Evolutionary conservation across 2,888 invertebrate genomes (phyloP), one percentile per base, ranked within the genome.

Genomic region (Habroteleia sp.): DNA sequence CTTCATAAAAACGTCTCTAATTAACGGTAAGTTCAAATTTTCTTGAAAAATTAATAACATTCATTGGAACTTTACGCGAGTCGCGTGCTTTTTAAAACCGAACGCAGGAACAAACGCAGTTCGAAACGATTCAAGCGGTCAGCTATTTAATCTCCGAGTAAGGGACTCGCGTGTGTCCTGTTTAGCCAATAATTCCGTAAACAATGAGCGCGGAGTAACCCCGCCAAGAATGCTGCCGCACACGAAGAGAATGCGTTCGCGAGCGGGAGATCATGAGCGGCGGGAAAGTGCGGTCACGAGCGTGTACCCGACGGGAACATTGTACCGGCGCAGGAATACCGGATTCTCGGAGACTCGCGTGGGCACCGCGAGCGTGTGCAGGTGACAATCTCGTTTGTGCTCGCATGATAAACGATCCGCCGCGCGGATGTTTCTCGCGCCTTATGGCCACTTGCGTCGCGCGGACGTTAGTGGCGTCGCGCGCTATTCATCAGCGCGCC

Each of bases 301-400:
- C 62, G 25, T 52, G 54, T 62, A 25, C 27, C 10, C 39, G 31
- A 37, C 35, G 44, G 14, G 13, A 48, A 42, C 63, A 56, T 39
- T 63, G 56, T 62, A 62, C 62, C 48, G 62, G 56, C 6, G 25
- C 39, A 62, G 50, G 44, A 74, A 74, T 66, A 68, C 62, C 62
- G 66, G 66, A 52, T 68, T 74, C 68, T 52, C 54, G 60, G 62
- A 62, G 66, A 73, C 50, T 60, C 74, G 66, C 62, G 65, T 52
- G 65, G 65, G 65, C 58, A 58, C 42, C 42, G 33, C 54, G 56
- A 54, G 62, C 56, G 71, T 58, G 78, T 75, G 72, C 83, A 84
- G 84, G 84, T 84, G 84, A 84, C 84, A 83, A 84, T 84, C 82
- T 83, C 81, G 83, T 84, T 84, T 81, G 81, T 82, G 81, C 78